A percentile compares a stretch with the other conserved stretches of the same genome.
phyloP scores from a whole-genome alignment of 2,888 invertebrate species.

The Chrysotoxum bicinctum region DNA sequence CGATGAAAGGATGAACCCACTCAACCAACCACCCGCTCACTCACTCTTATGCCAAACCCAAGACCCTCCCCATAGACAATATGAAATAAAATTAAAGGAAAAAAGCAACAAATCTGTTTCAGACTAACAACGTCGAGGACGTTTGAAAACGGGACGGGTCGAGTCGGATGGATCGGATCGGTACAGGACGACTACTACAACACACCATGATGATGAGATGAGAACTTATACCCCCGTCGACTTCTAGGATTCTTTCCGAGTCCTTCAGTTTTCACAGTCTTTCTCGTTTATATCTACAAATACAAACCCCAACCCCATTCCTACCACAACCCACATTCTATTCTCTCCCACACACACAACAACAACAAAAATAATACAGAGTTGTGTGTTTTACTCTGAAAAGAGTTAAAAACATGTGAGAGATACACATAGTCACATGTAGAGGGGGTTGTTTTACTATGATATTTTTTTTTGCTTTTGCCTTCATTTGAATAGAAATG shows the following conservation, averaged over 20 bases:
- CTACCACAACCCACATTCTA: background rate
- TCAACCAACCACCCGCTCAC: background rate
- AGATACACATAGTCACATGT: slow-evolving; percentile 27
- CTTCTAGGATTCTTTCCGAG: slow-evolving; percentile 60
- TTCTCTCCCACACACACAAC: background rate
- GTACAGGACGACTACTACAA: slow-evolving; percentile 1
- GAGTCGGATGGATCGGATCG: background rate
- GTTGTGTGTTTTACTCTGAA: slow-evolving; percentile 41
- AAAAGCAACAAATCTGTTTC: slow-evolving; percentile 67
- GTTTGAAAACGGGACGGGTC: slow-evolving; percentile 1
- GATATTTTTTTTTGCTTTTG: background rate
- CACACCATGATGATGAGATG: slow-evolving; percentile 16
- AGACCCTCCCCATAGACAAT: slow-evolving; percentile 7
- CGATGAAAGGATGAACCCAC: slow-evolving; percentile 53
- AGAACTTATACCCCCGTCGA: slow-evolving; percentile 44
- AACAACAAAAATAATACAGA: slow-evolving; percentile 2
- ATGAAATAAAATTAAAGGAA: slow-evolving; percentile 57
- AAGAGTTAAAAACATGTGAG: slow-evolving; percentile 51
- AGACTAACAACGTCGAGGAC: slow-evolving; percentile 47
- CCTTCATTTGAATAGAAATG: slow-evolving; percentile 38
- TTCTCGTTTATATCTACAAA: slow-evolving; percentile 31
- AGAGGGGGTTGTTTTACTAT: slow-evolving; percentile 26
- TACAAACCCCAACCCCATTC: background rate
- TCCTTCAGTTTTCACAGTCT: slow-evolving; percentile 61
- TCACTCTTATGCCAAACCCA: background rate